Base-by-base conservation (phyloP, 2,797 vertebrate species). In the Aplochiton taeniatus region DNA sequence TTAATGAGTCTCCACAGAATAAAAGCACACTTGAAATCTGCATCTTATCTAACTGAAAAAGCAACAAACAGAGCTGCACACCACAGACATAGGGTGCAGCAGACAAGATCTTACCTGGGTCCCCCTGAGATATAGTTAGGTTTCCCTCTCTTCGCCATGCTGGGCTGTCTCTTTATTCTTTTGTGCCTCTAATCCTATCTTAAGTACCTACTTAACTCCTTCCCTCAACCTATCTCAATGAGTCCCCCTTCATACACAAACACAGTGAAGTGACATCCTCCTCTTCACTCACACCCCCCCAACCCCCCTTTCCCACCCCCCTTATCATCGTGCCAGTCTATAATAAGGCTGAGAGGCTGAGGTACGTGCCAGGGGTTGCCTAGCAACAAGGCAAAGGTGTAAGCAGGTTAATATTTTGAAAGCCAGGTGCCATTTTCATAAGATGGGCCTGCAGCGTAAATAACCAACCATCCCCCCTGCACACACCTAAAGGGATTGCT, bases 321-420 rank as follows among this genome's bases (percentile, higher is more conserved):
- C 78, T 73, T 76, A 71, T 78, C 69, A 77, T 73, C 73, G 73
- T 55, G 79, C 69, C 65, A 45, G 69, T 67, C 88, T 83, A 86
- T 89, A 86, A 80, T 82, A 83, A 71, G 71, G 66, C 66, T 75
- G 62, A 77, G 56, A 80, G 85, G 75, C 86, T 81, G 80, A 85
- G 77, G 75, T 77, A 80, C 83, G 84, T 76, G 73, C 82, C 72
- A 54, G 57, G 58, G 59, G 90, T 92, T 92, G 89, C 90, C 80
- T 89, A 89, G 92, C 90, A 92, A 93, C 92, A 89, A 83, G 79
- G 43, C 70, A 75, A 87, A 91, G 87, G 88, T 89, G 84, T 86
- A 87, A 80, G 81, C 85, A 86, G 84, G 88, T 90, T 92, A 90
- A 92, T 90, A 87, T 86, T 73, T 89, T 83, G 76, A 79, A 85